Evolutionary conservation across 1,140 invertebrate genomes (phyloP), one percentile per base, ranked within the genome.

Genomic region (Brachionus rubens): DNA sequence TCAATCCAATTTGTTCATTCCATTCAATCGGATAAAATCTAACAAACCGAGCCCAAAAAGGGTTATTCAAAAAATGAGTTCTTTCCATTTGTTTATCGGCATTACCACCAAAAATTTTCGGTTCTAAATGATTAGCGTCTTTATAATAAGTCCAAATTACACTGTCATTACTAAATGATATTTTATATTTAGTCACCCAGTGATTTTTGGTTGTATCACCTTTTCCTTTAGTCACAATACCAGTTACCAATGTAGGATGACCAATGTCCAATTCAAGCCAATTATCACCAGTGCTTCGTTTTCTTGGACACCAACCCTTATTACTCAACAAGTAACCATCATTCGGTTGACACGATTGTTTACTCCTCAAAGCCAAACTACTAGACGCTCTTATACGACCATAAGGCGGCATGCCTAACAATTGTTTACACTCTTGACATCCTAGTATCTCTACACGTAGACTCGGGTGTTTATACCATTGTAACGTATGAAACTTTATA

Each of bases 191-290:
- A 9, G 86, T 87, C 2, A 88, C 87, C 87, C 86, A 88, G 72
- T 87, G 86, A 77, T 85, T 83, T 33, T 83, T 76, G n/a, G 79
- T 80, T 16, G 85, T 85, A 79, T 88, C 88, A 0, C 86, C 87
- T 68, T 87, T 80, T n/a, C 88, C 88, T 76, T 86, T 86, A 1
- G 86, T 88, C 3, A 88, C 79, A 12, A 88, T 79, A 3, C 86
- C 88, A 2, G 87, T 88, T 3, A 88, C 83, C 24, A 83, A 80
- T 19, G 86, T 87, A 0, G 87, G 87, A 2, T 87, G 87, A 1
- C 87, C 87, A 9, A 88, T 80, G 79, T 88, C 87, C 30, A 88
- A 82, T 79, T 88, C 87, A 3, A 88, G 80, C 88, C 88, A 88
- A 77, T 88, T 86, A 7, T 86, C 81, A 30, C 82, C 80, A 88